Evolutionary conservation across 53 echinoderm and acorn worm genomes (phyloP).

Genomic region (Paracentrotus lividus): DNA sequence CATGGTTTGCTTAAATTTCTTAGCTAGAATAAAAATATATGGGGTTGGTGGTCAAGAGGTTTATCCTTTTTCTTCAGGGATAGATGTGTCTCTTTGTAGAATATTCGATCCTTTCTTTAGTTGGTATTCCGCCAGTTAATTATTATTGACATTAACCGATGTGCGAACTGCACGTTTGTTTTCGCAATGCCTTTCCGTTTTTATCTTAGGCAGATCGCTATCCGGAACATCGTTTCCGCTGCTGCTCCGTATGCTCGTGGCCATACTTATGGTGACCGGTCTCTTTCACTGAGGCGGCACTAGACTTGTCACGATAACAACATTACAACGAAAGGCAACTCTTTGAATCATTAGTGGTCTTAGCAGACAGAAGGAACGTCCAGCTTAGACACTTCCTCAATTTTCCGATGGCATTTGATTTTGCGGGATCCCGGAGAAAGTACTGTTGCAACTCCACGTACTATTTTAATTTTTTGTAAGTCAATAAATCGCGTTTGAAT

Average conservation of each 20-base stretch:
- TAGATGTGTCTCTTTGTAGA: not conserved
- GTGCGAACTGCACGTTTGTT: too few relatives aligned
- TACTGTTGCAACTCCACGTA: not conserved
- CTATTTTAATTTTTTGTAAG: too few relatives aligned
- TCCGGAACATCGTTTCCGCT: constrained; percentile 63
- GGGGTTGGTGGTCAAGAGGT: too few relatives aligned
- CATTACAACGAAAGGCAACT: not conserved
- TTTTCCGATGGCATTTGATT: constrained; percentile 1
- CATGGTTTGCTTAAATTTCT: too few relatives aligned
- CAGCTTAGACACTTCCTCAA: not conserved
- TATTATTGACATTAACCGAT: too few relatives aligned
- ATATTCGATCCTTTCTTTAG: not conserved
- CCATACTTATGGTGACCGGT: constrained; percentile 68
- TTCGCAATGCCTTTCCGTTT: too few relatives aligned
- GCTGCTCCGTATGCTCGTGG: constrained; percentile 67
- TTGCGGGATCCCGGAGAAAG: not conserved
- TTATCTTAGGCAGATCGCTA: constrained; percentile 9
- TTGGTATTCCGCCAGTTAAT: too few relatives aligned
- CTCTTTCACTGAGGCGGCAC: constrained; percentile 62
- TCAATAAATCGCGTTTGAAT: too few relatives aligned
- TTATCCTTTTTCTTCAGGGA: too few relatives aligned
- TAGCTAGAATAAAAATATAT: too few relatives aligned
- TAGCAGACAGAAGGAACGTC: constrained; percentile 18
- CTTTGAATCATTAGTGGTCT: not conserved
- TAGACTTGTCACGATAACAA: not conserved